Evolutionary conservation across 2,888 invertebrate species (phyloP).

Genomic region (Ormyrus labotus): DNA sequence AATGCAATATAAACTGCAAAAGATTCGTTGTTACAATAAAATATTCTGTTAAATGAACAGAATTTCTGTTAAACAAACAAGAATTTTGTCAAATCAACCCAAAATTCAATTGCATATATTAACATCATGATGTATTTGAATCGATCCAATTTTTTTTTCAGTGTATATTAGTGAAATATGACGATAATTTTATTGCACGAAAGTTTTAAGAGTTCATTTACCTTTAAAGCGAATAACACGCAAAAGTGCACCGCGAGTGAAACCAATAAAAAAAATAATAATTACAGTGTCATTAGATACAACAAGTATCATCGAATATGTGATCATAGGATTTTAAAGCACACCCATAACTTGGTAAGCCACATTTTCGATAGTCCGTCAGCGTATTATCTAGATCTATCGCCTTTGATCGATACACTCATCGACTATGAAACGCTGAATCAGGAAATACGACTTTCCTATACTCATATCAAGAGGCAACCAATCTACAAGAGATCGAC

Average conservation of each 20-base stretch:
- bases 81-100: too few relatives aligned
- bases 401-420: not conserved
- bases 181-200: too few relatives aligned
- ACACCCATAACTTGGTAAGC: not conserved
- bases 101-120: too few relatives aligned
- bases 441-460: slow-evolving; percentile 41
- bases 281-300: not conserved
- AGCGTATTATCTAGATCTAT: slow-evolving; percentile 37
- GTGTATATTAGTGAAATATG: too few relatives aligned
- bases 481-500: slow-evolving; percentile 22
- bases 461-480: not conserved
- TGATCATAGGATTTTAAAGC: too few relatives aligned
- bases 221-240: slow-evolving; percentile 1
- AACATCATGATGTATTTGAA: not conserved
- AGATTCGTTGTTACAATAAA: too few relatives aligned
- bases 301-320: too few relatives aligned
- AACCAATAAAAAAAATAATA: not conserved
- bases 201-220: slow-evolving; percentile 1
- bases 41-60: too few relatives aligned
- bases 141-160: too few relatives aligned
- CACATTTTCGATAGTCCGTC: not conserved
- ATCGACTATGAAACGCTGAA: slow-evolving; percentile 6
- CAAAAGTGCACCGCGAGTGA: not conserved
- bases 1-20: too few relatives aligned
- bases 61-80: too few relatives aligned